Conservation (phyloP, 2,797 vertebrate genomes). For the Malacoctenus gilli region DNA sequence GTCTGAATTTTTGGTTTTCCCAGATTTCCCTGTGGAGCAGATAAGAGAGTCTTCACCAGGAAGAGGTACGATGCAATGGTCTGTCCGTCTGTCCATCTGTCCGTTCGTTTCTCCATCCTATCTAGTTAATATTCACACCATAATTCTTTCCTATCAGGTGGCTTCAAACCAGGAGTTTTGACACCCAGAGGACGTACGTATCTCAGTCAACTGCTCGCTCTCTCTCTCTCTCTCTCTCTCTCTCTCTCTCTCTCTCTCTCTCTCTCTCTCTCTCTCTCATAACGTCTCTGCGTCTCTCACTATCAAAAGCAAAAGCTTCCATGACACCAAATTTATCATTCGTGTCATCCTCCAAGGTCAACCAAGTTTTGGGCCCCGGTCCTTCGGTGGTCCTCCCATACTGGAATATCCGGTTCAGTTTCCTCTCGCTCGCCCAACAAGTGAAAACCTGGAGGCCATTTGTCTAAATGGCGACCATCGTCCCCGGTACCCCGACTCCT, state of each 20-base stretch:
- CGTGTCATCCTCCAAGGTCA: conserved; percentile 26
- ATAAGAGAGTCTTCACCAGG: not conserved
- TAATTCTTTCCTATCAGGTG: conserved; percentile 18
- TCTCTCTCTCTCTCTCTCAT: not conserved
- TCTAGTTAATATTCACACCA: not conserved
- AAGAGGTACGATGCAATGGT: conserved; percentile 29
- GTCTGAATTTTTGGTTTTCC: conserved; percentile 1
- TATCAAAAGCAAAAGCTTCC: too few relatives aligned
- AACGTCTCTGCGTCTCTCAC: not conserved
- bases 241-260: not conserved
- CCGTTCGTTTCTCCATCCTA: too few relatives aligned
- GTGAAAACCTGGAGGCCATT: conserved; percentile 71
- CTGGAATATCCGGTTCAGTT: conserved; percentile 59
- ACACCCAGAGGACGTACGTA: conserved; percentile 43
- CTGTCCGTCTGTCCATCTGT: not conserved
- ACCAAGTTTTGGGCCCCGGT: conserved; percentile 24
- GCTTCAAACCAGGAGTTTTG: conserved; percentile 5
- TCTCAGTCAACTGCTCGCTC: not conserved
- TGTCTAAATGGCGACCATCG: conserved; percentile 70
- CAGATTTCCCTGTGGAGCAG: conserved; percentile 11
- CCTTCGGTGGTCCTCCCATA: not conserved
- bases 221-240: not conserved
- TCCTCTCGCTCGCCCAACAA: conserved; percentile 69
- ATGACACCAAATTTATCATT: not conserved
- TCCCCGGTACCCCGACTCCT: conserved; percentile 64